phyloP scores from a whole-genome alignment of 2,113 vertebrate genomes.

The Etheostoma spectabile region DNA sequence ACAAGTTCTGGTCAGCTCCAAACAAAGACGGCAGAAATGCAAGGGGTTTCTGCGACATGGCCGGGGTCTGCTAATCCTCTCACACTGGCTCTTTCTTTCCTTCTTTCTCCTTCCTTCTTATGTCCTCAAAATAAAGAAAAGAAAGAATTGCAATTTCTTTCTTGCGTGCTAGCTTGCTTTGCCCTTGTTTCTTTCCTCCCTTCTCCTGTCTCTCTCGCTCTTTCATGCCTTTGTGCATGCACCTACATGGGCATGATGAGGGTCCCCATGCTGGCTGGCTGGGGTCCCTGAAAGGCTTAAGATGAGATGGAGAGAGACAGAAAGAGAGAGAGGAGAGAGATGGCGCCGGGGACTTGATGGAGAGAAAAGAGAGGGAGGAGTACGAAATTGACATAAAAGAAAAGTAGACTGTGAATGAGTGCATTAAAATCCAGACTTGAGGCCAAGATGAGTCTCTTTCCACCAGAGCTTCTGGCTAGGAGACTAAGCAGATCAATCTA shows the following conservation, averaged over 20 bases:
- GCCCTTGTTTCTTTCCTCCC: constrained; percentile 68
- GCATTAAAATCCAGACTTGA: constrained; percentile 63
- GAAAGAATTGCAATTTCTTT: constrained; percentile 87
- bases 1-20: constrained; percentile 92
- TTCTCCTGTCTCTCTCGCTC: constrained; percentile 65
- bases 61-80: constrained; percentile 90
- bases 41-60: constrained; percentile 90
- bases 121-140: constrained; percentile 79
- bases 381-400: constrained; percentile 72
- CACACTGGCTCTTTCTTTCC: constrained; percentile 89
- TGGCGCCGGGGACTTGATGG: constrained; percentile 55
- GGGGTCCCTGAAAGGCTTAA: constrained; percentile 76
- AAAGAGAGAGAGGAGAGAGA: constrained; percentile 45
- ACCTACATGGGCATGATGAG: constrained; percentile 80
- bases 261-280: constrained; percentile 75
- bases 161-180: constrained; percentile 71
- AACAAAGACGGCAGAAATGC: constrained; percentile 91
- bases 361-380: constrained; percentile 71
- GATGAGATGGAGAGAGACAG: constrained; percentile 59
- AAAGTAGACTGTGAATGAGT: constrained; percentile 60
- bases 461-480: constrained; percentile 35
- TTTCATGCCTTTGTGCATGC: constrained; percentile 78
- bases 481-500: constrained; percentile 58
- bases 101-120: constrained; percentile 89
- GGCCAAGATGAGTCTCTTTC: constrained; percentile 64